These are phyloP conservation scores for Syngnathus floridae DNA, from an alignment of 2,113 vertebrate species.

Conservation along the genomic window DNA sequence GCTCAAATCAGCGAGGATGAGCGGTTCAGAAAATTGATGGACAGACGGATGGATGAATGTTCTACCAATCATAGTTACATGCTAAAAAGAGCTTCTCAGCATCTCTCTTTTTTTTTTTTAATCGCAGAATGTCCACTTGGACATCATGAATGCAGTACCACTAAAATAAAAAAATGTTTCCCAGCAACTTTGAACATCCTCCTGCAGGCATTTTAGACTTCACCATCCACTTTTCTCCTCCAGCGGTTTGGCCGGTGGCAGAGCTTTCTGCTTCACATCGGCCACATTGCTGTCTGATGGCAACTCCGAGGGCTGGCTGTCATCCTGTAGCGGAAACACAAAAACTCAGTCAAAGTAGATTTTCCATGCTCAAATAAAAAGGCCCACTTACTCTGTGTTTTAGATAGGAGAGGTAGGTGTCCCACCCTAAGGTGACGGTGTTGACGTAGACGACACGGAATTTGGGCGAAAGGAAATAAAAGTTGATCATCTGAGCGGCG, in stretches of 20 bases:
- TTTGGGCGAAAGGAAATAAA: conserved; percentile 80
- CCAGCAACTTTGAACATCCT: conserved; percentile 11
- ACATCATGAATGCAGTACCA: not conserved
- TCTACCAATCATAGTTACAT: not conserved
- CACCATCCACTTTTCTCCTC: conserved; percentile 26
- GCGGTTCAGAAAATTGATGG: too few relatives aligned
- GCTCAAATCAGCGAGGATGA: too few relatives aligned
- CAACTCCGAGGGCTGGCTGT: conserved; percentile 1
- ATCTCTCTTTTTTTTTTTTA: not conserved
- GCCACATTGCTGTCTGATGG: conserved; percentile 15
- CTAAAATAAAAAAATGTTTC: conserved; percentile 12
- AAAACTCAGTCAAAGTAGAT: not conserved
- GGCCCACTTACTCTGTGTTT: conserved; percentile 79
- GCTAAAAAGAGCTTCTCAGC: too few relatives aligned
- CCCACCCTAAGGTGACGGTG: conserved; percentile 85
- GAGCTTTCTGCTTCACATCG: conserved; percentile 25
- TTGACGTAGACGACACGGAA: conserved; percentile 86
- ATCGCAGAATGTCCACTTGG: conserved; percentile 13
- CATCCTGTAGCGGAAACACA: conserved; percentile 31
- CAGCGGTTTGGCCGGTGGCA: conserved; percentile 11
- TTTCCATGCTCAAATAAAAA: not conserved
- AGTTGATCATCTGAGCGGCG: conserved; percentile 81
- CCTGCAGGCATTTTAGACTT: not conserved
- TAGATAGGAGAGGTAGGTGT: conserved; percentile 88
- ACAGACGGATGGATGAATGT: too few relatives aligned